These are phyloP conservation scores for Gasterosteus nipponicus DNA, from an alignment of 2,113 vertebrate species.

Conservation along the genomic window DNA sequence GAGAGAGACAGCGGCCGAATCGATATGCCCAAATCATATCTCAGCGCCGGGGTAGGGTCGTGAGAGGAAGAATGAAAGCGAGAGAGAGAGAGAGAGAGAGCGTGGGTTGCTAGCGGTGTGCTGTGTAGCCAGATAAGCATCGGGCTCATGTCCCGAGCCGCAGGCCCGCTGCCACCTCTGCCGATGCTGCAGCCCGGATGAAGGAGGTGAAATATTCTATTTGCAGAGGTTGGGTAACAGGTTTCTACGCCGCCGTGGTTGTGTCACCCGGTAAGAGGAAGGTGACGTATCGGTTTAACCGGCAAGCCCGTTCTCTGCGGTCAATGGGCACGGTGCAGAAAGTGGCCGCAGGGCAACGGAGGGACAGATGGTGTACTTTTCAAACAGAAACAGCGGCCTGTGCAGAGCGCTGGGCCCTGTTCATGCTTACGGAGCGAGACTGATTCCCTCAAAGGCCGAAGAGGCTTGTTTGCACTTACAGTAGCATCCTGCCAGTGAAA, in stretches of 20 bases:
- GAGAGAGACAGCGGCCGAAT: constrained; percentile 56
- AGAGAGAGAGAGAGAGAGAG: constrained; percentile 11
- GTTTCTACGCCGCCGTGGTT: constrained; percentile 19
- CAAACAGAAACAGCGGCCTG: constrained; percentile 33
- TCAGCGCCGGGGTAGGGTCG: constrained; percentile 45
- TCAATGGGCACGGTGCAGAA: constrained; percentile 45
- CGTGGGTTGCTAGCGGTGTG: constrained; percentile 28
- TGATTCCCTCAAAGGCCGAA: constrained; percentile 68
- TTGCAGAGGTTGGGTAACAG: constrained; percentile 48
- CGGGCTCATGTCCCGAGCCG: constrained; percentile 55
- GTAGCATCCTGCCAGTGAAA: constrained; percentile 44
- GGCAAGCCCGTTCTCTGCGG: constrained; percentile 8
- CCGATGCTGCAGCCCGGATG: constrained; percentile 30
- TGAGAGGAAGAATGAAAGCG: constrained; percentile 26
- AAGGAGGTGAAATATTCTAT: constrained; percentile 45
- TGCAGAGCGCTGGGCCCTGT: constrained; percentile 62
- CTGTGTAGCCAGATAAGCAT: constrained; percentile 61
- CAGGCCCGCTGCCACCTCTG: constrained; percentile 40
- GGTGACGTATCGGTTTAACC: constrained; percentile 9
- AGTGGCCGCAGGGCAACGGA: constrained; percentile 22
- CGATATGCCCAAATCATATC: constrained; percentile 67
- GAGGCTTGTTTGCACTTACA: constrained; percentile 41
- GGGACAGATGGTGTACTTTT: constrained; percentile 48
- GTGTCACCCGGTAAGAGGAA: constrained; percentile 25
- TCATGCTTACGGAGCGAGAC: constrained; percentile 69